phyloP scores from a whole-genome alignment of 2,113 vertebrate species.

The Agapornis roseicollis region DNA sequence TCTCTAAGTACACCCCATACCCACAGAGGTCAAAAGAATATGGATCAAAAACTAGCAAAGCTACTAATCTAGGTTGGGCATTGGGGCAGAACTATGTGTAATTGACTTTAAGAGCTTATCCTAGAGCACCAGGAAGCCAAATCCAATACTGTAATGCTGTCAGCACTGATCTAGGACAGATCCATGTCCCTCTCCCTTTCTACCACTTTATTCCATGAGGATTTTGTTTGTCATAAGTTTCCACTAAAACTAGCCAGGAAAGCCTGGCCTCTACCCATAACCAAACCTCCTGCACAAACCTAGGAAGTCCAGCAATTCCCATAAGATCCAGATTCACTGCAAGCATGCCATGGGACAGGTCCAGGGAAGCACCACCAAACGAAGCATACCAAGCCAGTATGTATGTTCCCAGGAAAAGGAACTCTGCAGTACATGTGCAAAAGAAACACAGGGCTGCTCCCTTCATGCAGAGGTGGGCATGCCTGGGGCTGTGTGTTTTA shows the following conservation, averaged over 20 bases:
- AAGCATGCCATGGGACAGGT: not conserved
- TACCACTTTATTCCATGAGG: not conserved
- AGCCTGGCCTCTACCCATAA: not conserved
- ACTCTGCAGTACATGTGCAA: fast-evolving
- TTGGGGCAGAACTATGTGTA: not conserved
- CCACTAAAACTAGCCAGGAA: not conserved
- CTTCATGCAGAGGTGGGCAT: not conserved
- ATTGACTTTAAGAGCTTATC: not conserved
- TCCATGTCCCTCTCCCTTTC: not conserved
- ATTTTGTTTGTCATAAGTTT: not conserved
- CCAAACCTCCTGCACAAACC: not conserved
- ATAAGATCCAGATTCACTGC: not conserved
- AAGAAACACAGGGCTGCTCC: not conserved
- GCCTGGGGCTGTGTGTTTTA: not conserved
- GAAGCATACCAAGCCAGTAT: too few relatives aligned
- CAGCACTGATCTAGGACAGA: not conserved
- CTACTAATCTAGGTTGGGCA: not conserved
- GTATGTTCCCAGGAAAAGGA: fast-evolving
- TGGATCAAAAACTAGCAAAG: not conserved
- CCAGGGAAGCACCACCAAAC: not conserved
- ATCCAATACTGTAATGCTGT: not conserved
- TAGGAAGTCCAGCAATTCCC: not conserved
- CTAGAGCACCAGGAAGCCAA: not conserved
- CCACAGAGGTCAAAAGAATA: not conserved
- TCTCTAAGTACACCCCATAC: fast-evolving